Conservation (phyloP, 2,888 invertebrate species). For the Drosophila neutralis region DNA sequence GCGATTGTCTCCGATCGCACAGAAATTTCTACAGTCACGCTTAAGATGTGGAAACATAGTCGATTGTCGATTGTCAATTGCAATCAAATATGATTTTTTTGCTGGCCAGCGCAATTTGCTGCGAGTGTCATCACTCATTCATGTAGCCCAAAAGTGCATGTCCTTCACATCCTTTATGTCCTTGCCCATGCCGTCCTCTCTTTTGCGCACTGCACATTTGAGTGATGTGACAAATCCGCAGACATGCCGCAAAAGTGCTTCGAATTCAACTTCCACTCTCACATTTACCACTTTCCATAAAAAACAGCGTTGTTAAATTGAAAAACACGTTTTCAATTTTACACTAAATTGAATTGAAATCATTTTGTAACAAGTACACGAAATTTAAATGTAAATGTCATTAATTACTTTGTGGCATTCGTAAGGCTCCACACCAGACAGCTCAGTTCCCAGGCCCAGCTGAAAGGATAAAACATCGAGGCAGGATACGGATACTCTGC, state of each 20-base stretch:
- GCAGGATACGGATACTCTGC: not conserved
- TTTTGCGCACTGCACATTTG: conserved; percentile 52
- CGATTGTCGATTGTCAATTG: conserved; percentile 28
- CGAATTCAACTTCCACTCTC: conserved; percentile 16
- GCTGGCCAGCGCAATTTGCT: conserved; percentile 61
- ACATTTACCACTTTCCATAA: conserved; percentile 7
- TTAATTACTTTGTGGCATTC: conserved; percentile 50
- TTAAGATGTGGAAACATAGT: conserved; percentile 20
- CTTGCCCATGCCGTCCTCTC: conserved; percentile 1
- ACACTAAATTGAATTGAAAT: conserved; percentile 70
- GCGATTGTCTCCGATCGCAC: conserved; percentile 53
- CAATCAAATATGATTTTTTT: conserved; percentile 45
- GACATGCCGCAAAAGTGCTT: conserved; percentile 69
- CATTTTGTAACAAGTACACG: conserved; percentile 57
- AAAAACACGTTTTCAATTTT: conserved; percentile 65
- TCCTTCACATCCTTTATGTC: conserved; percentile 13
- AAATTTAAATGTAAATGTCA: conserved; percentile 70
- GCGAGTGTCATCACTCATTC: conserved; percentile 72
- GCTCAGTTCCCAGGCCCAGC: conserved; percentile 29
- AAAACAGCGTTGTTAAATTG: conserved; percentile 40
- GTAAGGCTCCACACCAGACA: conserved; percentile 9
- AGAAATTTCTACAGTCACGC: conserved; percentile 63
- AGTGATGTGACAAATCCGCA: conserved; percentile 75
- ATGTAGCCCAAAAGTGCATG: not conserved
- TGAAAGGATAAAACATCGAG: not conserved